Base-by-base conservation (phyloP, 2,888 invertebrate species). In the Tenodera sinensis region DNA sequence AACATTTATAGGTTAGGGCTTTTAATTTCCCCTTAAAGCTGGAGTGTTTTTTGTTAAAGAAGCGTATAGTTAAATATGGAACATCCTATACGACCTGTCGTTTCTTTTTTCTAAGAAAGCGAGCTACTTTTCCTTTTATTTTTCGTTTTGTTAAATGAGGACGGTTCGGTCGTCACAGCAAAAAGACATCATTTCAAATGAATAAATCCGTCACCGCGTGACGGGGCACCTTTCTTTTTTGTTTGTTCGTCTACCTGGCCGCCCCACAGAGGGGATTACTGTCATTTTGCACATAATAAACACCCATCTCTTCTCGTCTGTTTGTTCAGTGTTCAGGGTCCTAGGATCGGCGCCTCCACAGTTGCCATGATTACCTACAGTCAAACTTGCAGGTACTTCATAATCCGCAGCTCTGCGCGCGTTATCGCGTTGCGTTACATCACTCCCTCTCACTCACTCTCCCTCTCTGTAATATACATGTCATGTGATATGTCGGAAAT, bases 271-370 rank as follows among this genome's bases (percentile, higher is more conserved):
- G 54, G 6, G 54, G 54, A 87, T 87, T 82, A 87, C 87, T 87
- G 83, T 83, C 87, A 87, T 87, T 87, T 87, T 82, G 34, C 71
- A 87, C 81, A 34, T 87, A 87, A 87, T 87, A 87, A 87, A 87
- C 42, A 42, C 42, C 42, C 54, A 25, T 71, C 25, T 15, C 54
- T 71, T 71, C 25, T 8, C 54, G 15, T 25, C 54, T 71, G 54
- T 42, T 42, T 42, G 42, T 42, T 42, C 42, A 42, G 42, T 12
- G 1, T 42, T 42, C 42, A 42, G 54, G 54, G 54, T 71, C 54
- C 54, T 71, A 25, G 25, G 54, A 71, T 71, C 54, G 54, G 54
- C 54, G 54, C 54, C 12, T 42, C 42, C 42, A 42, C 42, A 42
- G 42, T 42, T 42, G 42, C 42, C 42, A 34, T 2, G 34, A 8